Percentiles rank a stretch among this genome's conserved stretches.
Evolutionary conservation across 2,888 invertebrate genomes (phyloP).

Genomic region (Chymomyza fuscimana): DNA sequence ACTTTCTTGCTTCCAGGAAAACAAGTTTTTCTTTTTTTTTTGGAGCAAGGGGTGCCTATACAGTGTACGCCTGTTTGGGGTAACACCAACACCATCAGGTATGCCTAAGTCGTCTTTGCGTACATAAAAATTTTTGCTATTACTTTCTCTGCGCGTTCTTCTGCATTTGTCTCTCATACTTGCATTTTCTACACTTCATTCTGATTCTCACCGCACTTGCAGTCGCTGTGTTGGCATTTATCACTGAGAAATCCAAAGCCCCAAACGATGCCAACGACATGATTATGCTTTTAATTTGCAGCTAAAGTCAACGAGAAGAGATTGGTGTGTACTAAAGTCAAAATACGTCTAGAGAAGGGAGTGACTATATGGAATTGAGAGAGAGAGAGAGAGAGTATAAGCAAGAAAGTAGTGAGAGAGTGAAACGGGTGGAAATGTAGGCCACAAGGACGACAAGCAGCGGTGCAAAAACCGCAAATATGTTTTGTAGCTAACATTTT

Average conservation of each 20-base stretch:
- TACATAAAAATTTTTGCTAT: too few species aligned
- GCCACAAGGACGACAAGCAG: constrained; percentile 65
- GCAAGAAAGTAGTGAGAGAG: neutral
- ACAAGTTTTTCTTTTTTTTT: too few species aligned
- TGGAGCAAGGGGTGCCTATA: too few species aligned
- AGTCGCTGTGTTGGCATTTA: constrained; percentile 53
- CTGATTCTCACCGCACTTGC: neutral
- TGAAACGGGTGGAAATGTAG: neutral
- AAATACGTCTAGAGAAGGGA: neutral
- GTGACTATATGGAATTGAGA: neutral
- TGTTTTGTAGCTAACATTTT: constrained; percentile 53
- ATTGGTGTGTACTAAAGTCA: neutral
- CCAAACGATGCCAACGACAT: constrained; percentile 47
- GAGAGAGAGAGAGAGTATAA: neutral
- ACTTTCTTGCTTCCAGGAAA: too few species aligned
- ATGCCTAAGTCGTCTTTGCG: too few species aligned
- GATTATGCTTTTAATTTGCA: constrained; percentile 73
- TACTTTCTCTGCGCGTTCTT: too few species aligned
- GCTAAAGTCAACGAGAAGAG: constrained; percentile 36
- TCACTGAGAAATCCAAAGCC: constrained; percentile 33
- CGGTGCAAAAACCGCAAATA: constrained; percentile 70
- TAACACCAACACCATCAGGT: too few species aligned
- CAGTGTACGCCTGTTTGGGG: too few species aligned
- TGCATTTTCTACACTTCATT: neutral
- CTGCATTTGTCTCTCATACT: too few species aligned